phyloP scores from a whole-genome alignment of 2,113 vertebrate species.

The Sphyrna mokarran region DNA sequence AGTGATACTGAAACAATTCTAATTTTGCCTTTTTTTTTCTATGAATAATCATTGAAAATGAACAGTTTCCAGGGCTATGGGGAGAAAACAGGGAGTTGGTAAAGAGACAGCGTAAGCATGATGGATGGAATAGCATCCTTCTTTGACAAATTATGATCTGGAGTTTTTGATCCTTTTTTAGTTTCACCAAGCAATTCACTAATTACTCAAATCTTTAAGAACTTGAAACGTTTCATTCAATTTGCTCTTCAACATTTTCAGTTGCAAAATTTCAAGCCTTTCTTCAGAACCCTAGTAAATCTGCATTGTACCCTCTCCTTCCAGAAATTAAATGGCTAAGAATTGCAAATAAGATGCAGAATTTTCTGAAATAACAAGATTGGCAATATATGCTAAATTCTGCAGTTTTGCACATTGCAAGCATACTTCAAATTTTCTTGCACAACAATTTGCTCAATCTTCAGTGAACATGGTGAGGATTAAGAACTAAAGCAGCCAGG shows the following conservation, averaged over 20 bases:
- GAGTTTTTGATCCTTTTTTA: not conserved
- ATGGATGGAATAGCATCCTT: not conserved
- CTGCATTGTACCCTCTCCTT: not conserved
- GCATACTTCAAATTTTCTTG: not conserved
- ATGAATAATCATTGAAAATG: not conserved
- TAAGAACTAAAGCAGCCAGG: not conserved
- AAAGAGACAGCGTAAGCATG: not conserved
- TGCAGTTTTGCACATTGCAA: not conserved
- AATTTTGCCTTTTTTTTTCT: not conserved
- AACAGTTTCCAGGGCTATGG: not conserved
- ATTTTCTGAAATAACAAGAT: not conserved
- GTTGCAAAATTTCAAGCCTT: not conserved
- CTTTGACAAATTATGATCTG: not conserved
- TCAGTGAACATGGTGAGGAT: not conserved
- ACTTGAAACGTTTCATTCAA: not conserved
- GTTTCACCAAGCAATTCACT: not conserved
- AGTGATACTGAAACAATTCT: not conserved
- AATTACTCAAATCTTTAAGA: not conserved
- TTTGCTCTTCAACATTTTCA: not conserved
- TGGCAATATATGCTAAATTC: not conserved
- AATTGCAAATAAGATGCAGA: not conserved
- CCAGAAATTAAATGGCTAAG: not conserved
- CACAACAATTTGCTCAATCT: not conserved
- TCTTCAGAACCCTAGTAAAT: not conserved
- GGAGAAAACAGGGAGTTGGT: not conserved